phyloP scores from a whole-genome alignment of 1,140 invertebrate genomes.

The Nephotettix cincticeps region DNA sequence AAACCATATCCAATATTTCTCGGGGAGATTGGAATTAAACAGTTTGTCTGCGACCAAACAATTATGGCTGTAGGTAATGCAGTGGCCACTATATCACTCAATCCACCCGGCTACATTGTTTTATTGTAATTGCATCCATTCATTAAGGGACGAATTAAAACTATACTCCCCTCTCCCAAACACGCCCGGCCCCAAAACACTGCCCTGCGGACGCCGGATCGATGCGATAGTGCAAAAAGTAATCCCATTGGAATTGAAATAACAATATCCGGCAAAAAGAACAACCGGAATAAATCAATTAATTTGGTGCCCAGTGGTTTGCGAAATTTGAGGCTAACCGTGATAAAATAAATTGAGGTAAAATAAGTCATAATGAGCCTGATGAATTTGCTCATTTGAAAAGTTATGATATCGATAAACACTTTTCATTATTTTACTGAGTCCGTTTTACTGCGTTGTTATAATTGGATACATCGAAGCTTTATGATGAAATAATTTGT shows the following conservation, averaged over 20 bases:
- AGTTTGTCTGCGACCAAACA: too few species aligned
- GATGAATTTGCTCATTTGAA: not conserved
- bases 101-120: slow-evolving; percentile 10
- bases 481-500: too few species aligned
- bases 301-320: not conserved
- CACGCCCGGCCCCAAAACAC: too few species aligned
- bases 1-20: too few species aligned
- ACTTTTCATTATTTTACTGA: not conserved
- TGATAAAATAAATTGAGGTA: not conserved
- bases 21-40: too few species aligned
- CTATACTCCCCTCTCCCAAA: not conserved
- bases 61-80: slow-evolving; percentile 7
- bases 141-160: slow-evolving; percentile 19
- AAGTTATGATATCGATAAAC: slow-evolving; percentile 1
- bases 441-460: not conserved
- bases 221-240: slow-evolving; percentile 3
- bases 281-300: slow-evolving; percentile 9
- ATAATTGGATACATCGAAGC: not conserved
- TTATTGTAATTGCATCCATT: slow-evolving; percentile 21
- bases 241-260: not conserved
- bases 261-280: slow-evolving; percentile 11
- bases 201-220: not conserved
- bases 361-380: not conserved
- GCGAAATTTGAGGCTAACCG: not conserved
- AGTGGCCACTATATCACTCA: slow-evolving; percentile 10